These are phyloP conservation scores for Drosophila robusta DNA, from an alignment of 2,888 invertebrate genomes.

Conservation along the genomic window DNA sequence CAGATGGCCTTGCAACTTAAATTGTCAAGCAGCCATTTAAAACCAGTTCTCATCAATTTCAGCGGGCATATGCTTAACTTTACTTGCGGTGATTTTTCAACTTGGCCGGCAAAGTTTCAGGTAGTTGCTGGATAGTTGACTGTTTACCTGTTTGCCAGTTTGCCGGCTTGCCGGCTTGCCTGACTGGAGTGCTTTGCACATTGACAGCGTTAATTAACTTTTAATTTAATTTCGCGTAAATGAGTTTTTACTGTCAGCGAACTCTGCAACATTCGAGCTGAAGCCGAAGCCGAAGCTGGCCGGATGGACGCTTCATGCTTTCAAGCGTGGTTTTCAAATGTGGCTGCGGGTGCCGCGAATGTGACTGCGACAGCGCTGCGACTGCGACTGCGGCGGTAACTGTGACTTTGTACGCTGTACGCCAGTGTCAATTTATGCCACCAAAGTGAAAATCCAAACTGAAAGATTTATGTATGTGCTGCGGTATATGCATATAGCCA, in stretches of 20 bases:
- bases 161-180: constrained; percentile 1
- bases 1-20: constrained; percentile 59
- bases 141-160: constrained; percentile 31
- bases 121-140: constrained; percentile 53
- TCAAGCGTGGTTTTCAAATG: constrained; percentile 81
- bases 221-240: constrained; percentile 83
- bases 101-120: constrained; percentile 70
- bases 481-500: constrained; percentile 41
- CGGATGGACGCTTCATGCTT: constrained; percentile 54
- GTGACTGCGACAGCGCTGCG: neutral
- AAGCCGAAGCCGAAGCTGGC: constrained; percentile 27
- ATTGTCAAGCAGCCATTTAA: constrained; percentile 74
- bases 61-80: constrained; percentile 80
- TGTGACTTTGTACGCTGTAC: constrained; percentile 40
- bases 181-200: constrained; percentile 80
- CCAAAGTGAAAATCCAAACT: constrained; percentile 81
- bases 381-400: constrained; percentile 8
- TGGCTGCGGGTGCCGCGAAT: constrained; percentile 39
- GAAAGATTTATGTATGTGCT: constrained; percentile 75
- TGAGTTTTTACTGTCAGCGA: constrained; percentile 83
- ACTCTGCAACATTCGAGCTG: constrained; percentile 67
- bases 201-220: constrained; percentile 83
- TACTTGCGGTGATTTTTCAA: constrained; percentile 78
- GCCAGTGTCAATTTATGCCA: constrained; percentile 82
- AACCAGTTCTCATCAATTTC: constrained; percentile 79